Percentiles rank a stretch among this genome's conserved stretches.
phyloP scores from a whole-genome alignment of 2,113 vertebrate genomes.

The Hucho hucho region DNA sequence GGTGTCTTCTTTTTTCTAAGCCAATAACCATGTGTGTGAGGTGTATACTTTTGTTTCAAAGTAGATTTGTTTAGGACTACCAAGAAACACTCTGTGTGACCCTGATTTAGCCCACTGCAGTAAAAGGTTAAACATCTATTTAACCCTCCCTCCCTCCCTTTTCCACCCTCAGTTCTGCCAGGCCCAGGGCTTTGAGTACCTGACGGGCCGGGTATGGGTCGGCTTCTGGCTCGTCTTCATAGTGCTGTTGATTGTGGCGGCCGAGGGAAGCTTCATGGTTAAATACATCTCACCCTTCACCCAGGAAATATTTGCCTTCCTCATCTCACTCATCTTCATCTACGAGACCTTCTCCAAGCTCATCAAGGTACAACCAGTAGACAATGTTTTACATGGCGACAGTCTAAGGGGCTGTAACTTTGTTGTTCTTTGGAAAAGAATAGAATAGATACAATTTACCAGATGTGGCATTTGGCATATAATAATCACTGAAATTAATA shows the following conservation, averaged over 20 bases:
- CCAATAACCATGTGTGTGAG: too few species aligned
- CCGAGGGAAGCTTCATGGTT: constrained; percentile 95
- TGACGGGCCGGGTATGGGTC: constrained; percentile 95
- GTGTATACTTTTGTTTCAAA: too few species aligned
- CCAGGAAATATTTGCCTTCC: constrained; percentile 98
- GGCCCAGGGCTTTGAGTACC: constrained; percentile 89
- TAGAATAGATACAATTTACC: too few species aligned
- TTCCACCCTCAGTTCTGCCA: constrained; percentile 84
- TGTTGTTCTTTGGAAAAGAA: not conserved
- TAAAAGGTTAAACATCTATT: too few species aligned
- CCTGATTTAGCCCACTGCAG: too few species aligned
- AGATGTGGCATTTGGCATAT: too few species aligned
- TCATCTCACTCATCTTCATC: constrained; percentile 99
- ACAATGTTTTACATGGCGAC: too few species aligned
- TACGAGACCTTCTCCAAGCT: constrained; percentile 97
- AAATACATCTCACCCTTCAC: constrained; percentile 98
- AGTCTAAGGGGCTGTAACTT: too few species aligned
- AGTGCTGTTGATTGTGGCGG: constrained; percentile 90
- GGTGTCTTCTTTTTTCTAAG: too few species aligned
- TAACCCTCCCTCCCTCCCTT: not conserved
- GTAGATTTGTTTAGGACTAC: too few species aligned
- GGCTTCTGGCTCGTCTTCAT: constrained; percentile 96
- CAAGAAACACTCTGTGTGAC: too few species aligned
- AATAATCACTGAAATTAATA: too few species aligned
- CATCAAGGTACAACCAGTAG: constrained; percentile 77